Evolutionary conservation across 2,113 vertebrate species (phyloP).

Genomic region (Mobula hypostoma): DNA sequence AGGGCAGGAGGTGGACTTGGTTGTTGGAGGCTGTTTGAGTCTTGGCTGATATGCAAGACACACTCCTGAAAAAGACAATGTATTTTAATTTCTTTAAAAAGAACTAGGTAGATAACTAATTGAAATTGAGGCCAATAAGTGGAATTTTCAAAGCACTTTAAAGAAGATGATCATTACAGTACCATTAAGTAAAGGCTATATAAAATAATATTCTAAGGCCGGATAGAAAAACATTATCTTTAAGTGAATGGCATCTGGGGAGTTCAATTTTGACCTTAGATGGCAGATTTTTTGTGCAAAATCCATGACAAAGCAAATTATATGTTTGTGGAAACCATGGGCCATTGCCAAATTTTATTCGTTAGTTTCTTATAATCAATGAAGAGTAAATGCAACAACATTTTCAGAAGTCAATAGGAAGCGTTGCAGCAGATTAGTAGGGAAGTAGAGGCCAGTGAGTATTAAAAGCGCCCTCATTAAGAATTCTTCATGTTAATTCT

Average conservation of each 20-base stretch:
- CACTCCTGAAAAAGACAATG: background rate
- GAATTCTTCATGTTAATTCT: background rate
- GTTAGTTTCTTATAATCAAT: background rate
- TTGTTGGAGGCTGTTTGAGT: too few species aligned
- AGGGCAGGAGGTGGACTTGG: too few species aligned
- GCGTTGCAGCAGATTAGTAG: background rate
- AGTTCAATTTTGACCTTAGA: background rate
- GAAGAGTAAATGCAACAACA: background rate
- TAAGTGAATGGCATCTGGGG: background rate
- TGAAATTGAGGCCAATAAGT: background rate
- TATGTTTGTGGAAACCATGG: background rate
- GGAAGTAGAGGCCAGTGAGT: background rate
- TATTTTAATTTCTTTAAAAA: background rate
- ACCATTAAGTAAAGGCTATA: background rate
- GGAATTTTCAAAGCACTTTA: background rate
- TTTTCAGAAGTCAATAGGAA: constrained; percentile 6
- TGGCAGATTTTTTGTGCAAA: background rate
- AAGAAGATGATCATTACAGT: background rate
- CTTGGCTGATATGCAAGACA: background rate
- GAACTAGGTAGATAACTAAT: background rate
- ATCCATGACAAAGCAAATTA: constrained; percentile 5
- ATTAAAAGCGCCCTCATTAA: constrained; percentile 28
- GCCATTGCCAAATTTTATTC: background rate
- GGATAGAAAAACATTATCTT: background rate
- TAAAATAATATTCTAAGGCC: background rate